A percentile compares a stretch with the other conserved stretches of the same genome.
These are phyloP conservation scores for Rhagoletis pomonella DNA, from an alignment of 1,140 invertebrate genomes.

Conservation along the genomic window DNA sequence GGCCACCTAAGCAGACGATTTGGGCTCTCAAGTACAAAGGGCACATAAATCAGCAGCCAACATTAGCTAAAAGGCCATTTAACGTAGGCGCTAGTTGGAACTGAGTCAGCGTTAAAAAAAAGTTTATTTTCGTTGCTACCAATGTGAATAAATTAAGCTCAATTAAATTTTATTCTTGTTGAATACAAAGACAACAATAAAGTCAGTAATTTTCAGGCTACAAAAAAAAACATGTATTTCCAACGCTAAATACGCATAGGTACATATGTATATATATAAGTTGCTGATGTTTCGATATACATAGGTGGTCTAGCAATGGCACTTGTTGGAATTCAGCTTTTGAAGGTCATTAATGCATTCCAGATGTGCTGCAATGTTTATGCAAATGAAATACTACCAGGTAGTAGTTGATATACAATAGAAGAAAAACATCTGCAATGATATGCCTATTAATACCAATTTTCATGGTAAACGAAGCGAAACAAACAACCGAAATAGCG, in stretches of 20 bases:
- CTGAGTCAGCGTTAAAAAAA: neutral
- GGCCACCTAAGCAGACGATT: conserved; percentile 1
- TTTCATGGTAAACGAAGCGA: too few relatives aligned
- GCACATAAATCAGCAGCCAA: conserved; percentile 21
- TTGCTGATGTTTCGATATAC: too few relatives aligned
- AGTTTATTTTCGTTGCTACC: too few relatives aligned
- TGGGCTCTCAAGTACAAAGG: conserved; percentile 28
- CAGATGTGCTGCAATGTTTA: conserved; percentile 7
- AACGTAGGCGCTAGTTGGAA: neutral
- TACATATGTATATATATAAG: too few relatives aligned
- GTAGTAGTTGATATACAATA: neutral
- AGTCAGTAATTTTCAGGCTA: too few relatives aligned
- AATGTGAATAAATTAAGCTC: too few relatives aligned
- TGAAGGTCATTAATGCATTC: neutral
- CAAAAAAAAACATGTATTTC: too few relatives aligned
- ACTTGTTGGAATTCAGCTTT: neutral
- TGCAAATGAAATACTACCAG: conserved; percentile 22
- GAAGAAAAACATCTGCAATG: neutral
- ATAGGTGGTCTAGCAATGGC: neutral
- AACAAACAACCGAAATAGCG: too few relatives aligned
- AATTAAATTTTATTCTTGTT: too few relatives aligned
- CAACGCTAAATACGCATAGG: too few relatives aligned
- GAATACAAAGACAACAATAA: too few relatives aligned
- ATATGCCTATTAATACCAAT: neutral
- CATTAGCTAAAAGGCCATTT: conserved; percentile 16